Base-by-base conservation (phyloP, 2,888 invertebrate species). In the Cataglyphis livida region DNA sequence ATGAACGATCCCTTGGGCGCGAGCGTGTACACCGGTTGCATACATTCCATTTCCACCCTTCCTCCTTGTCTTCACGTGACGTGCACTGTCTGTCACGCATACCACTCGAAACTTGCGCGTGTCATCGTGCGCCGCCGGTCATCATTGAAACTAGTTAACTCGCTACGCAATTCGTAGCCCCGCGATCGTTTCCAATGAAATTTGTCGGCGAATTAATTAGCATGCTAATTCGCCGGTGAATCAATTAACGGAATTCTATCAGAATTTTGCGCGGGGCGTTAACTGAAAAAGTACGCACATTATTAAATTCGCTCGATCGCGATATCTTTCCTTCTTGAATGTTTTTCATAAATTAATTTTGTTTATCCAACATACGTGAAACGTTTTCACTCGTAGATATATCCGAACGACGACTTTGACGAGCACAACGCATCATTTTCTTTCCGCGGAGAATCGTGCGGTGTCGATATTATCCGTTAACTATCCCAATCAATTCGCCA, bases 1-100 rank as follows among this genome's bases (percentile, higher is more conserved):
- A 93, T 90, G 91, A 90, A 86, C 84, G 84, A 85, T 87, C 84
- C 85, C 84, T 70, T 65, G 59, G 61, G 86, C 84, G 64, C 66
- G 57, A 79, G 74, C 78, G 41, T 54, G 66, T 28, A 15, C 41
- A 54, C 76, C 35, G 35, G n/a, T 41, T n/a, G 4, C 74, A 3
- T 7, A 51, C 7, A n/a, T n/a, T 51, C 51, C 51, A 51, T 15
- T 12, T 28, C 28, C 28, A 28, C 18, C 28, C 15, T 0, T 21
- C 65, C 15, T 41, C 35, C 48, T 75, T 21, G 61, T 61, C 48
- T 70, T 41, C 68, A 48, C 32, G 62, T 66, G 85, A 84, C 84
- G 64, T 35, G 44, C 57, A 21, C 25, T 81, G 82, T 81, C 82
- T 73, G 57, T 79, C 83, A 78, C 62, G 21, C 38, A 66, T 65